Base-by-base conservation (phyloP, 2,888 invertebrate species). In the Melanotus villosus region DNA sequence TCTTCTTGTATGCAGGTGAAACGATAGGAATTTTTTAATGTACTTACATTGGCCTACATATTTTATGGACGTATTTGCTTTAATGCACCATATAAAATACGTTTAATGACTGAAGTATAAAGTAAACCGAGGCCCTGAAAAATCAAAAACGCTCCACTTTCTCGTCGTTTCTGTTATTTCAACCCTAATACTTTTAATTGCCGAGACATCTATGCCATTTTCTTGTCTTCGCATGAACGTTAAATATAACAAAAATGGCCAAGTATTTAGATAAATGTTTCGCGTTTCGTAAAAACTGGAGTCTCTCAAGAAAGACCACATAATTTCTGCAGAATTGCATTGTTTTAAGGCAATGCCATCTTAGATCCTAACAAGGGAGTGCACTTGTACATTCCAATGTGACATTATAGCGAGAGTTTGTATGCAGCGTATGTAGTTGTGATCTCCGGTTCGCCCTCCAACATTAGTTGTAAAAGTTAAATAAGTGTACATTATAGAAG, bases 321-420 rank as follows among this genome's bases (percentile, higher is more conserved):
- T 75, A 75, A 75, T 73, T 75, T 70, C 75, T 74, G 65, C 64
- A 73, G 74, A 75, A 74, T 72, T 74, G 73, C 75, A 75, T 75
- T 75, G 75, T 75, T 74, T 73, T 73, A 74, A 75, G 73, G 73
- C 75, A 71, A 71, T 70, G 73, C 75, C 74, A 74, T 75, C 72
- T 75, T 74, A 73, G 71, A 74, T 74, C 75, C 75, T 71, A 75
- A 75, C 75, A 75, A 75, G 75, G 75, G 74, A 74, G 74, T 75
- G 75, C 68, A 72, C 70, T 72, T 71, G 71, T 73, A 75, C 72
- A 73, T 73, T 66, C 70, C 70, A 47, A 64, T 71, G 68, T 63
- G 68, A 66, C 68, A 68, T 68, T 71, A 68, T 68, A 63, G 65
- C 65, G 50, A 56, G 68, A 68, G 68, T 71, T 68, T 71, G 68